Base-by-base conservation (phyloP, 2,797 vertebrate species). In the Eulemur rubriventer region DNA sequence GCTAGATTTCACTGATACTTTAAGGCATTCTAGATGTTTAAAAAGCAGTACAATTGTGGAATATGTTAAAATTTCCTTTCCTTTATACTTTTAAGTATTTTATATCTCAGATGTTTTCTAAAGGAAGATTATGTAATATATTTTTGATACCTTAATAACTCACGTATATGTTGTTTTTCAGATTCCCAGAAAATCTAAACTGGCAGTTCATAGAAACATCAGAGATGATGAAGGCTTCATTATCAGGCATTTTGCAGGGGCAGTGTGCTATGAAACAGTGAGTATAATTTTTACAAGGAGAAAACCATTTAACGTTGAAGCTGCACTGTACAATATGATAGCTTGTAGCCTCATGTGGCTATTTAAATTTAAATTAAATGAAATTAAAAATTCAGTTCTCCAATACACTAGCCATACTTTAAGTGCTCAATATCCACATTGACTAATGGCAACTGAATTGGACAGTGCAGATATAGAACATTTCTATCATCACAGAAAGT, bases 181-280 rank as follows among this genome's bases (percentile, higher is more conserved):
- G 99, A 98, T 99, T 83, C 99, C 99, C 91, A 99, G 99, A 97
- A 99, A 99, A 96, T 99, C 99, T 33, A 99, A 99, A 98, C 97
- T 99, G 98, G 97, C 99, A 0, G 98, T 99, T 96, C 99, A 99
- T 98, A 99, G 99, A 97, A 99, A 99, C 93, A 99, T 99, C 97
- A 98, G 99, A 98, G 99, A 99, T 55, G 99, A 99, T 1, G 99
- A 99, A 98, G 99, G 99, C 76, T 99, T 99, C 86, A 99, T 99
- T 65, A 97, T 99, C 98, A 98, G 99, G 87, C 99, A 99, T 98
- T 99, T 99, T 91, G 99, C 99, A 6, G 99, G 99, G 98, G 99
- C 99, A 11, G 99, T 99, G 7, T 99, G 99, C 98, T 99, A 99
- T 13, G 99, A 99, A 97, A 99, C 99, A 97, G 99, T 99, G 98